A percentile compares a stretch with the other conserved stretches of the same genome.
Evolutionary conservation across 2,888 invertebrate genomes (phyloP).

Genomic region (Candidula unifasciata): DNA sequence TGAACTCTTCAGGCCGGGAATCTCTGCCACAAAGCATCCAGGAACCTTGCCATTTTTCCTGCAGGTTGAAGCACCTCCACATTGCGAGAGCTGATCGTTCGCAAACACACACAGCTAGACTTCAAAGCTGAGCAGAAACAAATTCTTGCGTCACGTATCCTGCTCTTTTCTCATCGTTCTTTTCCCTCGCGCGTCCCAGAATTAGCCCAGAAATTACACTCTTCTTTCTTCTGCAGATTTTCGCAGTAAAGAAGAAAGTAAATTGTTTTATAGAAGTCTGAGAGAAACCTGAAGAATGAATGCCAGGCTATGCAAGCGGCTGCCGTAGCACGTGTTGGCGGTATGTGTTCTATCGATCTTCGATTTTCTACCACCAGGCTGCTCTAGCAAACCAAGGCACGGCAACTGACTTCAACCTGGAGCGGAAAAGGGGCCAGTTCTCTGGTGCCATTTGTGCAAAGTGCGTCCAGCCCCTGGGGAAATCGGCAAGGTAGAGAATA

Average conservation of each 20-base stretch:
- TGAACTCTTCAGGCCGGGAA: neutral
- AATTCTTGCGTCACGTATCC: neutral
- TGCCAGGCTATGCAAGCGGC: neutral
- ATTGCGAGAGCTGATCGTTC: neutral
- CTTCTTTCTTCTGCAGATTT: too few species aligned
- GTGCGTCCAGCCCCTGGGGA: slow-evolving; percentile 5
- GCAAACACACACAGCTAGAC: neutral
- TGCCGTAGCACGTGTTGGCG: neutral
- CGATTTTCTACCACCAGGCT: neutral
- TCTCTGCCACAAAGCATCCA: slow-evolving; percentile 17
- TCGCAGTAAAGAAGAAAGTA: too few species aligned
- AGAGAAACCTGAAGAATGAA: too few species aligned
- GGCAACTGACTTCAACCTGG: neutral
- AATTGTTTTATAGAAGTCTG: too few species aligned
- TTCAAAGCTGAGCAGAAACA: neutral
- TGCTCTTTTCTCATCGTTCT: too few species aligned
- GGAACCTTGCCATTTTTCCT: slow-evolving; percentile 7
- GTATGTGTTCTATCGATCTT: neutral
- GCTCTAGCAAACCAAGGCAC: neutral
- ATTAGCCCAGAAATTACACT: too few species aligned
- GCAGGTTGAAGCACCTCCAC: slow-evolving; percentile 4
- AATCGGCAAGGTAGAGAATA: neutral
- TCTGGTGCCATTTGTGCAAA: neutral
- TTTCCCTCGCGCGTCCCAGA: too few species aligned
- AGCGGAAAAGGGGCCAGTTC: neutral